Evolutionary conservation across 2,113 vertebrate genomes (phyloP), one percentile per base, ranked within the genome.

Genomic region (Gorsachius goisagi): DNA sequence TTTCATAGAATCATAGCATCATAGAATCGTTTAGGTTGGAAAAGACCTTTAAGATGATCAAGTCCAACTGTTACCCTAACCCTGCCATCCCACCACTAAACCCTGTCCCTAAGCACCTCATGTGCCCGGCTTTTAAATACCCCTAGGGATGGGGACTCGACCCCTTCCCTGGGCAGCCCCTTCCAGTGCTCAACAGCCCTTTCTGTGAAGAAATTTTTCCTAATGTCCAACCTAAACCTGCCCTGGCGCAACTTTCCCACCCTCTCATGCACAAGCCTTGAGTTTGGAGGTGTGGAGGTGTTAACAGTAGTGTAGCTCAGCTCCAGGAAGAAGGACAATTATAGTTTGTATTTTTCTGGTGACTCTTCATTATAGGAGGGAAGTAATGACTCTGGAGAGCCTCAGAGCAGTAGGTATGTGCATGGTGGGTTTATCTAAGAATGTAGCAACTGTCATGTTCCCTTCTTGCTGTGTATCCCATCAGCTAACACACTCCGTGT

Each of bases 381-480:
- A 22, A 41, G 24, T 15, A 6, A 15, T 0, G 8, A 6, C 23
- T 16, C 12, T 12, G 78, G 49, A 26, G 41, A 33, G 33, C 11
- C 47, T 77, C 82, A 33, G 49, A 26, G 64, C 24, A 50, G 58
- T 8, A 21, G 55, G n/a, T 16, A 8, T 9, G 39, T 15, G 27
- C 50, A 15, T 2, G 3, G 33, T 7, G 32, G 24, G 6, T 55
- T 69, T 64, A 19, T 32, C 58, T 37, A 15, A 11, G 47, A n/a
- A 23, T 3, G 0, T 10, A 17, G 30, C 0, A 2, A 28, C 12
- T 26, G 23, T 5, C 7, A 6, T 2, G 0, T 60, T 66, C 52
- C 45, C 45, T 77, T 28, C 24, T 8, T 59, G 41, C 35, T 11
- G 0, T 2, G 3, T 16, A 6, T 60, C 28, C 50, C n/a, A 19